These are phyloP conservation scores for Caenorhabditis brenneri DNA, from an alignment of 1,140 invertebrate species.

Conservation along the genomic window DNA sequence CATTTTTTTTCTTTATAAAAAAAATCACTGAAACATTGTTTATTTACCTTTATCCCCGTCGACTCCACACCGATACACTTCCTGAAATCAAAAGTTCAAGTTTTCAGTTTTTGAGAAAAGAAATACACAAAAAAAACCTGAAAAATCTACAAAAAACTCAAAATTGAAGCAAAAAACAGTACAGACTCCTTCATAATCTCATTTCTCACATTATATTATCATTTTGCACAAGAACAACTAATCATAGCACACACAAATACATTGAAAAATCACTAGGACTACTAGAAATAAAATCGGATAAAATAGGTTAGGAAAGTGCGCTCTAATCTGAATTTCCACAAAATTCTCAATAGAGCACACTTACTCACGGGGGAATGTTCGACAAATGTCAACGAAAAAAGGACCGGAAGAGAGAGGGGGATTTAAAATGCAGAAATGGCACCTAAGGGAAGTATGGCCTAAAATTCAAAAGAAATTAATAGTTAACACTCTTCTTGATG, in stretches of 20 bases:
- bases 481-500: slow-evolving; percentile 80
- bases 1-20: too few species aligned
- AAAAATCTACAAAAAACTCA: not conserved
- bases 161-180: not conserved
- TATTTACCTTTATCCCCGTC: too few species aligned
- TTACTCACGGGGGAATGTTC: too few species aligned
- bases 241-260: not conserved
- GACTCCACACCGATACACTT: too few species aligned
- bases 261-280: not conserved
- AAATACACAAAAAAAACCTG: not conserved
- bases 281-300: not conserved
- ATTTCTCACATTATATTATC: too few species aligned
- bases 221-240: not conserved
- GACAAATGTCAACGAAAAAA: not conserved
- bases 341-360: too few species aligned
- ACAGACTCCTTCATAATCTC: too few species aligned
- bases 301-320: not conserved
- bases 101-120: too few species aligned
- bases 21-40: too few species aligned
- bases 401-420: not conserved
- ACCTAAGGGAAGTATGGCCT: too few species aligned
- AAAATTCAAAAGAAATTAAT: slow-evolving; percentile 74
- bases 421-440: not conserved
- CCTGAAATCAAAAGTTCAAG: too few species aligned
- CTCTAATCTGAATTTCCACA: not conserved